These are phyloP conservation scores for Scaptomyza hsui DNA, from an alignment of 1,140 invertebrate genomes.

Conservation along the genomic window DNA sequence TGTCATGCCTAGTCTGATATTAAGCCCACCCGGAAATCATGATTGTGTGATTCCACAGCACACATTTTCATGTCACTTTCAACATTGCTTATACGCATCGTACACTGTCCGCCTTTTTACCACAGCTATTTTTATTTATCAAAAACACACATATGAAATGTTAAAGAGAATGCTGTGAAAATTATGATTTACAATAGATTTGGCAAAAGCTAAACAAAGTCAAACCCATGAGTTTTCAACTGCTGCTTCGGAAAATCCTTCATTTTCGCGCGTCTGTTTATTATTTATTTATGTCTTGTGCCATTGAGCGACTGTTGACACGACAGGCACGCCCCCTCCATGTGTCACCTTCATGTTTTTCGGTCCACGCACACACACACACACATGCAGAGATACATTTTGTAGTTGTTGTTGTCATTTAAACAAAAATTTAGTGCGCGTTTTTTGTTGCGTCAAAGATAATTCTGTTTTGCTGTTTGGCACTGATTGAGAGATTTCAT, in stretches of 20 bases:
- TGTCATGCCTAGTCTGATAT: constrained; percentile 14
- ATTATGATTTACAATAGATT: constrained; percentile 53
- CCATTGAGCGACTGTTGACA: constrained; percentile 73
- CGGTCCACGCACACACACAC: constrained; percentile 8
- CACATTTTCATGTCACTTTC: constrained; percentile 53
- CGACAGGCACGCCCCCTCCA: constrained; percentile 29
- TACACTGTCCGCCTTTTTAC: constrained; percentile 32
- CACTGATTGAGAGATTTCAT: constrained; percentile 49
- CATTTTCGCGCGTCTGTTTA: constrained; percentile 21
- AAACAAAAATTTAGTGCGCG: constrained; percentile 38
- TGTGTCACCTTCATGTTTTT: constrained; percentile 18
- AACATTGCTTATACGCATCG: constrained; percentile 45
- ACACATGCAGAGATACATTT: constrained; percentile 6
- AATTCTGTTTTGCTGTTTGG: constrained; percentile 12
- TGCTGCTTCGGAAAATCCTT: constrained; percentile 30
- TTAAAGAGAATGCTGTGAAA: constrained; percentile 5
- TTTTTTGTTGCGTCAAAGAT: constrained; percentile 24
- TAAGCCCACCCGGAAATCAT: constrained; percentile 57
- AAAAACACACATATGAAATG: background rate
- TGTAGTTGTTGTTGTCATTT: constrained; percentile 53
- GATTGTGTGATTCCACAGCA: constrained; percentile 48
- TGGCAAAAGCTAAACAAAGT: constrained; percentile 14
- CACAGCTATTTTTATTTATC: constrained; percentile 24
- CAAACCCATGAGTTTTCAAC: constrained; percentile 2
- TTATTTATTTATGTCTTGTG: constrained; percentile 68